Conservation (phyloP, 2,888 invertebrate species). For the Pteria penguin region DNA sequence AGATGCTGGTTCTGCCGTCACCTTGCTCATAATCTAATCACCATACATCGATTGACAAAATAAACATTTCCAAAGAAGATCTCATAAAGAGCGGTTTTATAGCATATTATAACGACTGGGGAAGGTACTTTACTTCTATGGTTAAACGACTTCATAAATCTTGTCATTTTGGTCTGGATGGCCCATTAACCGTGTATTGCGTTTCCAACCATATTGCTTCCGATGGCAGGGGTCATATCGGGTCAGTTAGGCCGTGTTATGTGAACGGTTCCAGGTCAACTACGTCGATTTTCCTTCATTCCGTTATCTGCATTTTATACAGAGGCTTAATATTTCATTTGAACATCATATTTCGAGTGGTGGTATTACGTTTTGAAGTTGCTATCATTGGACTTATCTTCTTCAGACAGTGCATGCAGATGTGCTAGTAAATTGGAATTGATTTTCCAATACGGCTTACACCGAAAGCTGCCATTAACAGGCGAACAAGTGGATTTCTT, state of each 20-base stretch:
- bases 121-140: neutral
- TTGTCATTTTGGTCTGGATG: neutral
- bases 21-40: neutral
- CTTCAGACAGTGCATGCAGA: no score
- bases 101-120: neutral
- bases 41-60: neutral
- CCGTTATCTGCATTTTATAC: no score
- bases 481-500: conserved; percentile 12
- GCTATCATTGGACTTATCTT: no score
- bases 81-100: neutral
- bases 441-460: conserved; percentile 18
- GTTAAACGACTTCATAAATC: conserved; percentile 6
- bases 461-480: neutral
- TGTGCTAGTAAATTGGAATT: conserved; percentile 1
- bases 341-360: no score
- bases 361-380: no score
- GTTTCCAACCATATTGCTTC: neutral
- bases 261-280: no score
- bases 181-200: neutral
- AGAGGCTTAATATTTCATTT: no score
- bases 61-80: conserved; percentile 7
- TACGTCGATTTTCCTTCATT: no score
- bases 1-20: neutral
- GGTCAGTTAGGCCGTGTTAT: no score
- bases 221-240: neutral